Percentiles rank a stretch among this genome's conserved stretches.
These are phyloP conservation scores for Pachycephala philippinensis DNA, from an alignment of 2,113 vertebrate genomes.

Conservation along the genomic window DNA sequence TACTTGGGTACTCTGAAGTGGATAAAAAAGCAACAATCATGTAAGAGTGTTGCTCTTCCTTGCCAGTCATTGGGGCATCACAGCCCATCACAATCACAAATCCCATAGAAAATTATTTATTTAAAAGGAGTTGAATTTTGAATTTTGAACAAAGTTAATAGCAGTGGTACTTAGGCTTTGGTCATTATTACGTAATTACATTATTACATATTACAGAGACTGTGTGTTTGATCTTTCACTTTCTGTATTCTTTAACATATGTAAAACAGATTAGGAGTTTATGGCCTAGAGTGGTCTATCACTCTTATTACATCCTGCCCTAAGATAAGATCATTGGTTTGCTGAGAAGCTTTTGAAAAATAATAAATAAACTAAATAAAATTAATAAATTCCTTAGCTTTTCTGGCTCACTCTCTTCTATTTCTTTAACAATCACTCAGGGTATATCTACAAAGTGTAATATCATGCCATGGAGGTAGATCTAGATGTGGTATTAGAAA, in stretches of 20 bases:
- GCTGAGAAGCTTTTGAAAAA: neutral
- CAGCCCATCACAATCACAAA: neutral
- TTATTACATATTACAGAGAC: neutral
- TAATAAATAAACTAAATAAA: neutral
- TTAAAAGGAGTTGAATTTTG: neutral
- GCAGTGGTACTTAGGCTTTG: rapidly evolving
- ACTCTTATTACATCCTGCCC: neutral
- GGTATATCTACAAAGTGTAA: no score
- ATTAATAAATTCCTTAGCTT: neutral
- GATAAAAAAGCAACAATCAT: neutral
- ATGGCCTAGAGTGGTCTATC: neutral
- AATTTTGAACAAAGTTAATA: neutral
- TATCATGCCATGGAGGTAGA: neutral
- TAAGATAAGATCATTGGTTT: neutral
- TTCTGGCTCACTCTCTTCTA: rapidly evolving
- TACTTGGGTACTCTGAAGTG: neutral
- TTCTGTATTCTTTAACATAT: neutral
- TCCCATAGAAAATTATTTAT: neutral
- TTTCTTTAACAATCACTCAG: neutral
- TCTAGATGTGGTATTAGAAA: neutral
- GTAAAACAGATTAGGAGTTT: neutral
- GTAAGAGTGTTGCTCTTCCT: neutral
- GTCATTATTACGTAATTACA: neutral
- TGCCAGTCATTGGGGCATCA: neutral
- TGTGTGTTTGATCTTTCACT: neutral